phyloP scores from a whole-genome alignment of 2,113 vertebrate species.

The Channa argus region DNA sequence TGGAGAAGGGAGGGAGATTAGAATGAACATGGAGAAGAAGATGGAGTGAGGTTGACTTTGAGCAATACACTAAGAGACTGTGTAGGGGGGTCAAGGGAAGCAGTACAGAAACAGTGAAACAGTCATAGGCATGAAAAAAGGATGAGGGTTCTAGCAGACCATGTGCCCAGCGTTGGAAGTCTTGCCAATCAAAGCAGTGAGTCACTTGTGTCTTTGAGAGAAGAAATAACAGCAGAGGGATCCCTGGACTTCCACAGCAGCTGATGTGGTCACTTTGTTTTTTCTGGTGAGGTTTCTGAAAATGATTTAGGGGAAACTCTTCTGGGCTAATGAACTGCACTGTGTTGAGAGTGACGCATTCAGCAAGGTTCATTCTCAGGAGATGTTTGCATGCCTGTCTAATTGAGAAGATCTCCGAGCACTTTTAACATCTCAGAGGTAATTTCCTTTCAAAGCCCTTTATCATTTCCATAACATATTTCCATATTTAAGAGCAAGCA shows the following conservation, averaged over 20 bases:
- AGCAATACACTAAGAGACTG: conserved; percentile 6
- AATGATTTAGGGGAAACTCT: conserved; percentile 78
- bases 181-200: conserved; percentile 77
- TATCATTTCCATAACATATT: too few species aligned
- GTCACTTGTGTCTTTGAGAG: conserved; percentile 75
- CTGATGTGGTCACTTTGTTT: conserved; percentile 78
- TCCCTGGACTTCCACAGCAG: conserved; percentile 76
- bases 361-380: conserved; percentile 32
- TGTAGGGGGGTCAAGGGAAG: conserved; percentile 19
- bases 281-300: conserved; percentile 75
- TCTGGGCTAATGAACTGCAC: conserved; percentile 44
- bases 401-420: conserved; percentile 29
- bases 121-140: conserved; percentile 21
- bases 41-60: conserved; percentile 3
- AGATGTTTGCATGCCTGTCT: conserved; percentile 25
- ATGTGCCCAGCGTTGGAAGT: conserved; percentile 51
- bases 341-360: conserved; percentile 60
- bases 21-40: background rate
- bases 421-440: background rate
- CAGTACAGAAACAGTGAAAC: conserved; percentile 30
- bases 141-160: conserved; percentile 48
- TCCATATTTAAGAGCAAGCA: too few species aligned
- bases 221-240: conserved; percentile 77
- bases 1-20: background rate
- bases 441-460: too few species aligned